These are phyloP conservation scores for Bedellia somnulentella DNA, from an alignment of 2,888 invertebrate species.

Conservation along the genomic window DNA sequence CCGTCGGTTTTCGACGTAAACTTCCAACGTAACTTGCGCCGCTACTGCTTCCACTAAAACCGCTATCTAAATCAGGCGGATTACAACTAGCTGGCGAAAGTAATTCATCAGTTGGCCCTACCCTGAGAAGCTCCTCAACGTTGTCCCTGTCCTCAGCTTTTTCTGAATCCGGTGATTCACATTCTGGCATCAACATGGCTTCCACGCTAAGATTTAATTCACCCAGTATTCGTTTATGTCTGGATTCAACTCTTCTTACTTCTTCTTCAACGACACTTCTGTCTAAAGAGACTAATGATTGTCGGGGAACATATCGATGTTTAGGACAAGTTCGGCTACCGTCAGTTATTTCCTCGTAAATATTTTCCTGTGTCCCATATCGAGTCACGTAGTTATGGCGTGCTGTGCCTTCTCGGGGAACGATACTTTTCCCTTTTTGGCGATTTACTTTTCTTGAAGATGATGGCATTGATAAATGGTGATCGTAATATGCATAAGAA, in stretches of 20 bases:
- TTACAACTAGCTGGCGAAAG: slow-evolving; percentile 69
- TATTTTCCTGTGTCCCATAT: slow-evolving; percentile 84
- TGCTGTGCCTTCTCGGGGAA: slow-evolving; percentile 41
- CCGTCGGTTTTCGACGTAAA: slow-evolving; percentile 59
- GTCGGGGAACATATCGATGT: slow-evolving; percentile 50
- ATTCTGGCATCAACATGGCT: slow-evolving; percentile 87
- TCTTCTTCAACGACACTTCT: slow-evolving; percentile 81
- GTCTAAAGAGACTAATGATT: slow-evolving; percentile 68
- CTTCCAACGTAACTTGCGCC: slow-evolving; percentile 80
- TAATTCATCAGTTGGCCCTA: slow-evolving; percentile 72
- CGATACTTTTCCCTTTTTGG: slow-evolving; percentile 42
- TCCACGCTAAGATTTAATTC: slow-evolving; percentile 86
- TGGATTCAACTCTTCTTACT: slow-evolving; percentile 78
- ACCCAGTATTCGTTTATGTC: slow-evolving; percentile 80
- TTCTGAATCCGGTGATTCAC: slow-evolving; percentile 66
- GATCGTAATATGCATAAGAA: slow-evolving; percentile 82
- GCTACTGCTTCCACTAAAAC: slow-evolving; percentile 82
- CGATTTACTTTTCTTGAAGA: slow-evolving; percentile 47
- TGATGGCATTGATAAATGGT: slow-evolving; percentile 67
- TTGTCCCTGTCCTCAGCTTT: slow-evolving; percentile 65
- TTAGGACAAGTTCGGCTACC: slow-evolving; percentile 56
- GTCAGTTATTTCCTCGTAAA: slow-evolving; percentile 79
- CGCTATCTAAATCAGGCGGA: slow-evolving; percentile 75
- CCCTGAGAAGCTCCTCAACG: slow-evolving; percentile 67
- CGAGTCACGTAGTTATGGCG: slow-evolving; percentile 75